Evolutionary conservation across 2,797 vertebrate genomes (phyloP).

Genomic region (Selene dorsalis): DNA sequence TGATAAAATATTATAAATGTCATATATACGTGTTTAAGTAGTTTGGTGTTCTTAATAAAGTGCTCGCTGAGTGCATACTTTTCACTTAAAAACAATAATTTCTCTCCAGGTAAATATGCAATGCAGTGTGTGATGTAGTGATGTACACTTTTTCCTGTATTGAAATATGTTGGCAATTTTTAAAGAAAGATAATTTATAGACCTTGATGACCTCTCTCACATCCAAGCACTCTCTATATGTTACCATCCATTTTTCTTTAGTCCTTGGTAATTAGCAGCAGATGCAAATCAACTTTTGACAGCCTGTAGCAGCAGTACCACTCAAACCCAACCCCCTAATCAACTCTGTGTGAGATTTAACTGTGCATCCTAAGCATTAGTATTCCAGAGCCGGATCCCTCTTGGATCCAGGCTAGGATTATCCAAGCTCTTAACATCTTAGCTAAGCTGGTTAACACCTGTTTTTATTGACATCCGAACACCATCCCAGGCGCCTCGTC

Average conservation of each 20-base stretch:
- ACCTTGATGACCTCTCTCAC: conserved; percentile 3
- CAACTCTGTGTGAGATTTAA: conserved; percentile 71
- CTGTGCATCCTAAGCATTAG: conserved; percentile 75
- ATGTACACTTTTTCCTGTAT: not conserved
- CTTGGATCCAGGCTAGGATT: conserved; percentile 82
- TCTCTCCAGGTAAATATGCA: not conserved
- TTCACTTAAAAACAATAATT: not conserved
- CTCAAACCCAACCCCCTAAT: conserved; percentile 65
- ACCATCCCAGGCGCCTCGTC: conserved; percentile 62
- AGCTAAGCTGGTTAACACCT: conserved; percentile 87
- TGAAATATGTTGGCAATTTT: not conserved
- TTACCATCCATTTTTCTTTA: conserved; percentile 38
- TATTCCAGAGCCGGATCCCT: conserved; percentile 78
- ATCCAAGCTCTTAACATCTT: conserved; percentile 83
- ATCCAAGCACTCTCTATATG: not conserved
- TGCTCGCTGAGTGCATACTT: not conserved
- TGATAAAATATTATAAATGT: too few relatives aligned
- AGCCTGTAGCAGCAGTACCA: conserved; percentile 43
- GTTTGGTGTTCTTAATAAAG: too few relatives aligned
- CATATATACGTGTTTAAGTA: too few relatives aligned
- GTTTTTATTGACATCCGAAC: conserved; percentile 86
- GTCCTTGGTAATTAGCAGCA: conserved; percentile 45
- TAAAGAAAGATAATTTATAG: not conserved
- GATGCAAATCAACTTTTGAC: conserved; percentile 56
- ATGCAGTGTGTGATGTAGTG: not conserved